Evolutionary conservation across 2,113 vertebrate genomes (phyloP).

Genomic region (Tursiops truncatus): DNA sequence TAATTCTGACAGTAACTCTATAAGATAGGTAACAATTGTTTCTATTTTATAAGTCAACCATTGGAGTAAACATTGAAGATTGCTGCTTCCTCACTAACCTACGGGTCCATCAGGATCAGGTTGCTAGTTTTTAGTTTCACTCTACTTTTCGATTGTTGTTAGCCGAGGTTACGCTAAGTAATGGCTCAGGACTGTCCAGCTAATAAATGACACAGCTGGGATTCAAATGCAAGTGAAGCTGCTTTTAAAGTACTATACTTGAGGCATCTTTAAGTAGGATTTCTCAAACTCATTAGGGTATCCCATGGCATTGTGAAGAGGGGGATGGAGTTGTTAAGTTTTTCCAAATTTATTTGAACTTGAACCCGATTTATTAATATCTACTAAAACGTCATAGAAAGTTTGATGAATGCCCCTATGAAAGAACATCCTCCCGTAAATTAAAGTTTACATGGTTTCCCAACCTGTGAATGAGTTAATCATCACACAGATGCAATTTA

Average conservation of each 20-base stretch:
- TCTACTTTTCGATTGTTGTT: not conserved
- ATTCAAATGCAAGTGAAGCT: not conserved
- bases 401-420: not conserved
- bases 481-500: slow-evolving; percentile 19
- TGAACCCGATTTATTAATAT: not conserved
- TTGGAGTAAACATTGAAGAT: not conserved
- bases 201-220: not conserved
- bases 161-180: not conserved
- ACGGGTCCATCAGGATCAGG: rapidly evolving
- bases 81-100: not conserved
- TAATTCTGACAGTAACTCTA: not conserved
- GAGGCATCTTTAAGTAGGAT: not conserved
- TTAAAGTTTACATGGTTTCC: not conserved
- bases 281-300: not conserved
- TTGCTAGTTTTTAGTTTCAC: not conserved
- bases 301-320: not conserved
- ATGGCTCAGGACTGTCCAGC: not conserved
- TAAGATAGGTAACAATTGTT: not conserved
- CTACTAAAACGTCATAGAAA: not conserved
- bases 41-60: not conserved
- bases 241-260: not conserved
- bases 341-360: slow-evolving; percentile 31
- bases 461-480: not conserved
- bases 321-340: not conserved
- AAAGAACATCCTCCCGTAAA: not conserved